Percentiles rank a stretch among this genome's conserved stretches.
Evolutionary conservation across 2,888 invertebrate genomes (phyloP).

Genomic region (Hemithea aestivaria): DNA sequence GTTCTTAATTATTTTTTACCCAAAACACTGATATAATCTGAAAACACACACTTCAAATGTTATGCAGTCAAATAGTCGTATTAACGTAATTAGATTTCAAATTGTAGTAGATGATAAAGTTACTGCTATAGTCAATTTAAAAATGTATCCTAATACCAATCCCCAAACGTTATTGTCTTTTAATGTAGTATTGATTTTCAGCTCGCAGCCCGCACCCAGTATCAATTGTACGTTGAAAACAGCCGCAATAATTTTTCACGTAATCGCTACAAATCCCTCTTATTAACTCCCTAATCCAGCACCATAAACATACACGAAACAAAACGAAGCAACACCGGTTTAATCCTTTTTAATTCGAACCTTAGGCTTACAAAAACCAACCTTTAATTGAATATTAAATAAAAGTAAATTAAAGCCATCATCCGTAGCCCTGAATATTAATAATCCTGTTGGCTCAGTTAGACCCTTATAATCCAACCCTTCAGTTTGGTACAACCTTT

Average conservation of each 20-base stretch:
- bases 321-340: constrained; percentile 16
- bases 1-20: no score
- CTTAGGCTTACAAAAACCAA: constrained; percentile 39
- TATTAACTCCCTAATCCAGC: constrained; percentile 28
- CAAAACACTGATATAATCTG: no score
- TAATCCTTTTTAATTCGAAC: constrained; percentile 31
- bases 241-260: constrained; percentile 18
- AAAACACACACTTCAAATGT: no score
- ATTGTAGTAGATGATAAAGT: no score
- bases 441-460: constrained; percentile 62
- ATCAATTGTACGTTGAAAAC: constrained; percentile 7
- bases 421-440: constrained; percentile 60
- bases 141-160: no score
- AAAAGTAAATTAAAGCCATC: constrained; percentile 60
- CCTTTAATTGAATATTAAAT: constrained; percentile 56
- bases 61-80: no score
- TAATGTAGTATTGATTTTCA: no score
- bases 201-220: no score
- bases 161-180: no score
- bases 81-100: no score
- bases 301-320: constrained; percentile 27
- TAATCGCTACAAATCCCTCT: constrained; percentile 27
- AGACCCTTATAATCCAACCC: constrained; percentile 75
- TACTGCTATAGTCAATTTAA: no score
- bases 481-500: constrained; percentile 63